Evolutionary conservation across 1,140 invertebrate species (phyloP), one percentile per base, ranked within the genome.

Genomic region (Euura lappo): DNA sequence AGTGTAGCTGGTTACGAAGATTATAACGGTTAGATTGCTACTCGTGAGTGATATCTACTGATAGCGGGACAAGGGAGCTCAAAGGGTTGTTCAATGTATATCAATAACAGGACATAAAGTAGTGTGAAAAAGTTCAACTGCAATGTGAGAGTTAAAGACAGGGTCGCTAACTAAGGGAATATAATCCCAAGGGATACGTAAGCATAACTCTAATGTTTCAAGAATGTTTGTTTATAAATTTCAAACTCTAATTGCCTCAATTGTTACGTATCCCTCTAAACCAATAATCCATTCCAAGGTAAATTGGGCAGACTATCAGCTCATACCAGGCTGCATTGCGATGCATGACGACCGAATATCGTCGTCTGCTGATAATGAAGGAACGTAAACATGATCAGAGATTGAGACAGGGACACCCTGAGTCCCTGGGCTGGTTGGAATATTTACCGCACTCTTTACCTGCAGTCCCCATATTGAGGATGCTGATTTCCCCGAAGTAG

Each of bases 401-500:
- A 85, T 28, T 44, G 66, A 81, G 84, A 79, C 79, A 81, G 84
- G 81, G 80, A 42, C 77, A 83, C 82, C 79, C 84, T 80, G 83
- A 80, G 85, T 81, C 84, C 85, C 84, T 83, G 84, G 84, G 83
- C 89, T 90, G 89, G 88, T 89, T 90, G 90, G 90, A 93, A 94
- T 94, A 94, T 94, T 95, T 95, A 95, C 93, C 94, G 93, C 94
- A 93, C 91, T 94, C 93, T 94, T 95, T 95, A 97, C 96, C 98
- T 93, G 97, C 97, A 84, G 97, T 98, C 88, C 98, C 98, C 97
- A 99, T 99, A 91, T 99, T 99, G 86, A 99, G 93, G 90, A 99
- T 99, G 90, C 96, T 98, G 90, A 99, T 99, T 92, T 99, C 98
- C 79, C 98, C 98, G 90, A 99, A 99, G 92, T 99, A 99, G 86